phyloP scores from a whole-genome alignment of 1,140 invertebrate genomes.

The Metaphire vulgaris region DNA sequence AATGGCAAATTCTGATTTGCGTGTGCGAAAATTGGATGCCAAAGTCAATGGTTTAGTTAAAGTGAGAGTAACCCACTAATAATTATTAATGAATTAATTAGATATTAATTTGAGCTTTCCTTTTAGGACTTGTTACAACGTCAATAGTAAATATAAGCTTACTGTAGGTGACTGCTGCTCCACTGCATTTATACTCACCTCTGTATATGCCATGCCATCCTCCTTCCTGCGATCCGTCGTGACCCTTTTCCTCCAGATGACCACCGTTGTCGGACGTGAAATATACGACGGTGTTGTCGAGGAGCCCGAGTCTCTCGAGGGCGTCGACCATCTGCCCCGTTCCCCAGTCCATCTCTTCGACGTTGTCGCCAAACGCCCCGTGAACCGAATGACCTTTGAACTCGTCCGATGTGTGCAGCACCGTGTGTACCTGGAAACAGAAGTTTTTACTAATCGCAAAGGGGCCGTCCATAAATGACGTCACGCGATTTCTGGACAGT shows the following conservation, averaged over 20 bases:
- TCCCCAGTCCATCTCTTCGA: constrained; percentile 46
- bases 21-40: no score
- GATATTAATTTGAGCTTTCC: no score
- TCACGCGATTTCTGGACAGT: no score
- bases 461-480: no score
- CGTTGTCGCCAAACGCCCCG: constrained; percentile 46
- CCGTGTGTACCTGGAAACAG: constrained; percentile 18
- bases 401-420: constrained; percentile 20
- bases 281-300: constrained; percentile 49
- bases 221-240: constrained; percentile 43
- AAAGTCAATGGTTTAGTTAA: no score
- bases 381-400: constrained; percentile 15
- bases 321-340: constrained; percentile 44
- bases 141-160: no score
- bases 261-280: constrained; percentile 55
- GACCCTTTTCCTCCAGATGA: constrained; percentile 46
- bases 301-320: constrained; percentile 33
- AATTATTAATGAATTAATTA: not conserved
- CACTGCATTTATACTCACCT: constrained; percentile 29
- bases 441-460: not conserved
- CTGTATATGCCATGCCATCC: constrained; percentile 50
- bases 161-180: not conserved
- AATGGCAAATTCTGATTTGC: no score
- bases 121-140: no score
- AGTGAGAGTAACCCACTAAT: not conserved